Evolutionary conservation across 2,797 vertebrate species (phyloP), one percentile per base, ranked within the genome.

Genomic region (Carapus acus): DNA sequence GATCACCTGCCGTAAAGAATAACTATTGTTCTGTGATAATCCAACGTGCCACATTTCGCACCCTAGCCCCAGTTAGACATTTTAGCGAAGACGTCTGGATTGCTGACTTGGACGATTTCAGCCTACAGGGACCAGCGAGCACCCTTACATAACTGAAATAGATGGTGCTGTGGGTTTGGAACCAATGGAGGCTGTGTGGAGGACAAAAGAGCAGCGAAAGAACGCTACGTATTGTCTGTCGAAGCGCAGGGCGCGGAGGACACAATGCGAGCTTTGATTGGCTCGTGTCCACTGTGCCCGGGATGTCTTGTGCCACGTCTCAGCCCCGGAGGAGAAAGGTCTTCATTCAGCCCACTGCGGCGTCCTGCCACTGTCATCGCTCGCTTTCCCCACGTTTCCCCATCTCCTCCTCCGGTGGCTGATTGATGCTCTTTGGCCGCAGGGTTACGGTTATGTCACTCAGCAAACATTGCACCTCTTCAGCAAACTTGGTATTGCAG

Each of bases 201-300:
- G 68, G 54, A 73, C 57, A 64, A 67, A 78, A 44, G 54, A 56
- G 65, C 47, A 27, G 24, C 63, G 24, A 3, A 43, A 85, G 73
- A 82, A 84, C 64, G 71, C 63, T 54, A 43, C 9, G 29, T 62
- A 79, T 85, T 84, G 83, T 86, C 34, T 24, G 29, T 2, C 43
- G 15, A 44, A 22, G 46, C 21, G 74, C 61, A 14, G 64, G 49
- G 39, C 3, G 22, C 14, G 62, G 54, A 85, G 24, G 4, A 27
- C 5, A 27, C 81, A 82, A 82, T 74, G 73, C 1, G 1, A 17
- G 60, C 79, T 71, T 82, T 86, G 72, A 72, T 41, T 65, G 71
- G 61, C 57, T 49, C 50, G 72, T 64, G 62, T 74, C 66, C 73
- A 57, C 76, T 76, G 80, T 81, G 69, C 63, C 66, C 58, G 70